Base-by-base conservation (phyloP, 2,888 invertebrate genomes). In the Taphrorychus bicolor region DNA sequence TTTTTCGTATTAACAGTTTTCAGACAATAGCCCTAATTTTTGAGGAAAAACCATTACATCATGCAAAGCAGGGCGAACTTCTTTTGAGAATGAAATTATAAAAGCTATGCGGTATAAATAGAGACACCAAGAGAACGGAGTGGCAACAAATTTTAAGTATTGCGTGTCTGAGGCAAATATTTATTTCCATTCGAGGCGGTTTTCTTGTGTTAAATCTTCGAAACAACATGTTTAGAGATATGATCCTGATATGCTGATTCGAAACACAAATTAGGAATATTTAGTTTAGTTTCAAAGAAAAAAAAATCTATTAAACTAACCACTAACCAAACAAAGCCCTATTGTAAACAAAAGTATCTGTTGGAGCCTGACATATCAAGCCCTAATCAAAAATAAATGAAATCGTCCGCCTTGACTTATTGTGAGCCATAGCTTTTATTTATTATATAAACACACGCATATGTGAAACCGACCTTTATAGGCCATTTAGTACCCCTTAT, bases 111-210 rank as follows among this genome's bases (percentile, higher is more conserved):
- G 11, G 32, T 54, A 61, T 42, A 65, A 66, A 66, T 66, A 57
- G 52, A 66, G 66, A 61, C 61, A 41, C 49, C 41, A 41, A 19
- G n/a, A 19, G 41, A 53, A 54, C 21, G 48, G 21, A 54, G 17
- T 7, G 65, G 56, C 40, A 66, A 62, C 62, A 62, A 67, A 62
- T 67, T 62, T 62, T 14, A 51, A 45, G 53, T 53, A 62, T 62
- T 51, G 62, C 62, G 67, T 62, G 62, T 53, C 56, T 16, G 19
- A 7, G 23, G 67, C 49, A 62, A 58, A 62, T 62, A 61, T 62
- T 58, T 67, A 67, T 67, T 67, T 62, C 53, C 58, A 62, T 62
- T 67, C 61, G 32, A 48, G 22, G 40, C 21, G 41, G 42, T 54
- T 61, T 66, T 56, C 61, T 57, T 61, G 21, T 54, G 40, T 61